Conservation (phyloP, 2,113 vertebrate genomes). For the Gadus chalcogrammus region DNA sequence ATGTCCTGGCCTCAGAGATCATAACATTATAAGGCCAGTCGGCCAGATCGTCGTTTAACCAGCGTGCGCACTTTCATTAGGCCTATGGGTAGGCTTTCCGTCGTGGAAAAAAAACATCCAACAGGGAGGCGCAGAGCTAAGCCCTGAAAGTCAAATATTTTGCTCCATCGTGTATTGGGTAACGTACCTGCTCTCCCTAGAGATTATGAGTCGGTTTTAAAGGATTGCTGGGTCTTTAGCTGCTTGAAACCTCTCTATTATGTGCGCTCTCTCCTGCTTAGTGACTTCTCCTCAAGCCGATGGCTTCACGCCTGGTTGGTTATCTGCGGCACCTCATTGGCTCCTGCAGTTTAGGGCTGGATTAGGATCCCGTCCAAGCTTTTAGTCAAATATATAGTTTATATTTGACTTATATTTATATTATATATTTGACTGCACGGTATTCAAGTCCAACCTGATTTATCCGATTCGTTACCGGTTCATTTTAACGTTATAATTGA, state of each 20-base stretch:
- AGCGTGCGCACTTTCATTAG: too few relatives aligned
- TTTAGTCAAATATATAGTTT: neutral
- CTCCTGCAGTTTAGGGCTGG: neutral
- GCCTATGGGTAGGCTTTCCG: neutral
- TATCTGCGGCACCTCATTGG: conserved; percentile 19
- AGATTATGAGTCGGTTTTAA: conserved; percentile 42
- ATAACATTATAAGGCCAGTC: neutral
- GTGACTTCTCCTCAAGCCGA: conserved; percentile 68
- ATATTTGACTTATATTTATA: neutral
- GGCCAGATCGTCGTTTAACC: neutral
- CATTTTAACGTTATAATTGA: neutral
- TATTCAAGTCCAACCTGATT: neutral
- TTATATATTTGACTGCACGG: neutral
- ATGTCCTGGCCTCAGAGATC: too few relatives aligned
- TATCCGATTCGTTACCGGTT: neutral
- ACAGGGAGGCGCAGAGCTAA: neutral
- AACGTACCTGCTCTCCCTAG: conserved; percentile 13
- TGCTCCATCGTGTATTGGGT: neutral
- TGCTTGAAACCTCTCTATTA: conserved; percentile 50
- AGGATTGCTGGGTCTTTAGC: conserved; percentile 48
- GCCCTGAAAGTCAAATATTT: neutral
- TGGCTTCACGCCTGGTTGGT: conserved; percentile 52
- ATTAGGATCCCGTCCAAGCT: neutral
- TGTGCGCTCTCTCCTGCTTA: conserved; percentile 56
- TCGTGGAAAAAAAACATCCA: neutral